Evolutionary conservation across 2,797 vertebrate species (phyloP).

Genomic region (Sebastolobus alascanus): DNA sequence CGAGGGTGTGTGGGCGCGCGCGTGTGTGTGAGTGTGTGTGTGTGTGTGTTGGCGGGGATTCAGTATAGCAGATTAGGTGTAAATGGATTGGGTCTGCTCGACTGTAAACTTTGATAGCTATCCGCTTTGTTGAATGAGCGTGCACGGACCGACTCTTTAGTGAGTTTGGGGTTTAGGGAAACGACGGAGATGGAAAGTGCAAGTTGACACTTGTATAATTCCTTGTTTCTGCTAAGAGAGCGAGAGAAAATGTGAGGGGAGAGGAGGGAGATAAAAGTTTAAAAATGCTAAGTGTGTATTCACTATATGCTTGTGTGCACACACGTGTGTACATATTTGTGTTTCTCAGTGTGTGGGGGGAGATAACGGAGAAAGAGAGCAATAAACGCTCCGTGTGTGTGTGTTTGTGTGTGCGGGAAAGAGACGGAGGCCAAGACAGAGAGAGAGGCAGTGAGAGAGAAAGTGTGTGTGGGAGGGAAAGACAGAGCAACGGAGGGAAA

Average conservation of each 20-base stretch:
- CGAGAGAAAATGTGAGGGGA: conserved; percentile 35
- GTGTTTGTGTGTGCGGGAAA: conserved; percentile 35
- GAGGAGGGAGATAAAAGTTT: conserved; percentile 52
- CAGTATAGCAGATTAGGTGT: conserved; percentile 72
- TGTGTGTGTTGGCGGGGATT: conserved; percentile 13
- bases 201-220: conserved; percentile 64
- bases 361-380: conserved; percentile 64
- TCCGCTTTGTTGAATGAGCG: conserved; percentile 61
- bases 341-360: conserved; percentile 55
- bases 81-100: conserved; percentile 77
- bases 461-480: conserved; percentile 71
- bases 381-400: conserved; percentile 50
- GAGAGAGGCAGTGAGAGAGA: conserved; percentile 39
- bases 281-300: conserved; percentile 42
- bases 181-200: conserved; percentile 44
- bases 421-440: conserved; percentile 65
- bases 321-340: conserved; percentile 46
- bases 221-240: conserved; percentile 62
- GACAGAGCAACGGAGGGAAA: conserved; percentile 71
- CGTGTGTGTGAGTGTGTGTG: conserved; percentile 16
- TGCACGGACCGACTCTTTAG: conserved; percentile 54
- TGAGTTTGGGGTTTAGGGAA: conserved; percentile 50
- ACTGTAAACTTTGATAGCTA: conserved; percentile 71
- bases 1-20: conserved; percentile 8
- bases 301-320: conserved; percentile 24